A percentile compares a stretch with the other conserved stretches of the same genome.
Evolutionary conservation across 2,113 vertebrate species (phyloP).

Genomic region (Anser brachyrhynchus): DNA sequence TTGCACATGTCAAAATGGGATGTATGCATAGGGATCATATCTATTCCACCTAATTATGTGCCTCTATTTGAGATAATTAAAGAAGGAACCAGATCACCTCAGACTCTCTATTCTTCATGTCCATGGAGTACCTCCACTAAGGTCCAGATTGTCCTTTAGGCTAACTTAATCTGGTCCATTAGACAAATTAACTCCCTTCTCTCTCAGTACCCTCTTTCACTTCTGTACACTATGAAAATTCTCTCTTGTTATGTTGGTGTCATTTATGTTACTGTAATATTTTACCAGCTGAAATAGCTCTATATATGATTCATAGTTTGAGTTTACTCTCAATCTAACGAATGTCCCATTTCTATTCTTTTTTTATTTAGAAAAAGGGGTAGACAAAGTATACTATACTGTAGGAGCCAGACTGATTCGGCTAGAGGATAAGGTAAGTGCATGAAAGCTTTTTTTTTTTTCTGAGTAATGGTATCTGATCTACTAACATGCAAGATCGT

Average conservation of each 20-base stretch:
- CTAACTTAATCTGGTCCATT: neutral
- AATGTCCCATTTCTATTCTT: slow-evolving; percentile 12
- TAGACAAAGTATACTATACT: slow-evolving; percentile 87
- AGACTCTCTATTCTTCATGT: neutral
- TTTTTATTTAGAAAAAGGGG: slow-evolving; percentile 82
- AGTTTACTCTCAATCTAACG: slow-evolving; percentile 11
- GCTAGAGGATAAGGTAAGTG: slow-evolving; percentile 89
- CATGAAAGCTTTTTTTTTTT: slow-evolving; percentile 35
- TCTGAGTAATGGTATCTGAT: slow-evolving; percentile 39
- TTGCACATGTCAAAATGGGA: neutral
- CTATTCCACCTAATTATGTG: neutral
- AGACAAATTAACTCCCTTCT: neutral
- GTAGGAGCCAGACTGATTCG: slow-evolving; percentile 88
- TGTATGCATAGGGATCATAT: neutral
- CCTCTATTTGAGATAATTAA: neutral
- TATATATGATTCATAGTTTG: neutral
- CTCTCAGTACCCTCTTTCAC: neutral
- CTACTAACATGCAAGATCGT: slow-evolving; percentile 8
- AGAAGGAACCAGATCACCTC: neutral
- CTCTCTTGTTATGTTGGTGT: neutral
- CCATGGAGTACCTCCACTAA: neutral
- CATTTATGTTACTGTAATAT: neutral
- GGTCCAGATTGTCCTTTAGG: neutral
- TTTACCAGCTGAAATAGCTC: neutral
- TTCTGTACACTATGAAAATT: neutral